A percentile compares a stretch with the other conserved stretches of the same genome.
Evolutionary conservation across 2,888 invertebrate genomes (phyloP).

Genomic region (Nomada goodeniana): DNA sequence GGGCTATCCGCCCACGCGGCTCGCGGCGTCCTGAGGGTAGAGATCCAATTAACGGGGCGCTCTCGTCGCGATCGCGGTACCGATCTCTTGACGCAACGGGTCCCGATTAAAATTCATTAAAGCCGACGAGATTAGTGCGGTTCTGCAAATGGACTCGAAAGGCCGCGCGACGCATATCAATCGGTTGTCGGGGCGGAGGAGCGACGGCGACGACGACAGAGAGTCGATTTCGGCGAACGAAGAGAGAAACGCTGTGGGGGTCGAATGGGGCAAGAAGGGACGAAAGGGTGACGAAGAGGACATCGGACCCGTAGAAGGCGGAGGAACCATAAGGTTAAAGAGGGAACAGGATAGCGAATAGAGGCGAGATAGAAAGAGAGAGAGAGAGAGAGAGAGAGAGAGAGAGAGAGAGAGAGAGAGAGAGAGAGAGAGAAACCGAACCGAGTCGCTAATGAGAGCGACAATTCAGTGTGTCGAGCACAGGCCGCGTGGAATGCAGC

Average conservation of each 20-base stretch:
- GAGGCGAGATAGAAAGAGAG: conserved; percentile 31
- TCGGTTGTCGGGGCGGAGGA: conserved; percentile 69
- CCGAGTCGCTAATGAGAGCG: conserved; percentile 81
- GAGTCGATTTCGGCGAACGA: background rate
- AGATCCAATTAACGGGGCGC: conserved; percentile 46
- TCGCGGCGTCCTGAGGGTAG: background rate
- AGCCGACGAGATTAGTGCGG: conserved; percentile 76
- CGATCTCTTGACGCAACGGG: conserved; percentile 64
- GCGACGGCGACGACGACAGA: conserved; percentile 37
- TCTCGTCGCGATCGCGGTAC: conserved; percentile 52
- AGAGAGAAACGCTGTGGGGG: background rate
- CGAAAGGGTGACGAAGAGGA: conserved; percentile 21
- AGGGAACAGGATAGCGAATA: conserved; percentile 40
- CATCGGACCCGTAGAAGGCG: conserved; percentile 47
- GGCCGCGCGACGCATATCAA: conserved; percentile 81
- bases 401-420: conserved; percentile 41
- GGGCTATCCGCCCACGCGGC: conserved; percentile 39
- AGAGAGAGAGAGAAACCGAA: conserved; percentile 62
- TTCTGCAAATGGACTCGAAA: conserved; percentile 80
- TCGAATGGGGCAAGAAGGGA: background rate
- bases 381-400: conserved; percentile 58
- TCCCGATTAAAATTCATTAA: conserved; percentile 81
- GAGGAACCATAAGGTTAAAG: conserved; percentile 18
- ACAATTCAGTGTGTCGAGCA: conserved; percentile 82
- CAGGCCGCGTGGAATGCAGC: conserved; percentile 80